Conservation (phyloP, 2,113 vertebrate genomes). For the Guaruba guarouba region DNA sequence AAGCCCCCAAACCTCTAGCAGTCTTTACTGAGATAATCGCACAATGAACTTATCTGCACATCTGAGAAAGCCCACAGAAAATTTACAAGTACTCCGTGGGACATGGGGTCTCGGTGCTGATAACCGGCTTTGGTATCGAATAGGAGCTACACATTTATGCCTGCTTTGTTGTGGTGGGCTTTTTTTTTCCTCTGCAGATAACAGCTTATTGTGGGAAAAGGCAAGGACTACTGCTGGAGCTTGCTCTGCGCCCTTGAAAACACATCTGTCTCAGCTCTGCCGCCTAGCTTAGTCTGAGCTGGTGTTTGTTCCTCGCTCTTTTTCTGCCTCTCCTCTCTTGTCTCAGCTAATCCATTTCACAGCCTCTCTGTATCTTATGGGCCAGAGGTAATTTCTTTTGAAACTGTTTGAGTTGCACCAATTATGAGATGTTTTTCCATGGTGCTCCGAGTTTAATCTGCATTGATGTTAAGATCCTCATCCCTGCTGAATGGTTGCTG, state of each 20-base stretch:
- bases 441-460: neutral
- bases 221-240: neutral
- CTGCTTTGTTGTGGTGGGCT: neutral
- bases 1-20: neutral
- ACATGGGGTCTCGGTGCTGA: neutral
- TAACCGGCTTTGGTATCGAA: neutral
- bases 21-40: neutral
- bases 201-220: neutral
- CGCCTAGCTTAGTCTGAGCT: neutral
- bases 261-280: neutral
- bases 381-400: neutral
- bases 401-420: neutral
- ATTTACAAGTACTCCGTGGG: neutral
- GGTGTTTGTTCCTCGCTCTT: neutral
- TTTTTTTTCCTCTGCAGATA: neutral
- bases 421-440: neutral
- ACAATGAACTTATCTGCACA: conserved; percentile 12
- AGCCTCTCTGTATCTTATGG: neutral
- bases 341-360: neutral
- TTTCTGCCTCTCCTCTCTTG: neutral
- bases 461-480: neutral
- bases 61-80: neutral
- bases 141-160: neutral
- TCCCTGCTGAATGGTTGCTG: neutral
- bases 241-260: neutral